Base-by-base conservation (phyloP, 2,888 invertebrate species). In the Acleris laterana region DNA sequence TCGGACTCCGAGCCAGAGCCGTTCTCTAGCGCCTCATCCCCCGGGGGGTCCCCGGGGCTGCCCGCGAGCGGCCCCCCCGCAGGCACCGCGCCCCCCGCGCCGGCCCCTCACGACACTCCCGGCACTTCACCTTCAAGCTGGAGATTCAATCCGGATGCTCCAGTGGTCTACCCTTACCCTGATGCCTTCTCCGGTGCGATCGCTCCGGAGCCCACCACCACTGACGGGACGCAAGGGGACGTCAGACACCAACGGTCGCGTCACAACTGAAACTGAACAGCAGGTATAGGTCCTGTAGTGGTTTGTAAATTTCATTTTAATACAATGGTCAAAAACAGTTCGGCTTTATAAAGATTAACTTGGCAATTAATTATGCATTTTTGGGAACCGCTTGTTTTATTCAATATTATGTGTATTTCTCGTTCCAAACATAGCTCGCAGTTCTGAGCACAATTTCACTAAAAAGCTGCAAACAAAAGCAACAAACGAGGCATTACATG, bases 1-100 rank as follows among this genome's bases (percentile, higher is more conserved):
- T 79, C 88, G 1, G 90, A 89, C 62, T 82, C 82, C 0, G 86
- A 85, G 9, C 77, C 77, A 7, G 70, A 68, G 52, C 56, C 59
- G 22, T 9, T 17, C 16, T 11, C 61, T 38, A 16, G 50, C 20
- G 7, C 48, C 48, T 48, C 17, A 16, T 49, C n/a, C 22, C 20
- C 38, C n/a, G 32, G 42, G 5, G 13, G 19, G 42, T 4, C 11
- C 17, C 53, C n/a, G 16, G 61, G 25, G 7, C n/a, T 16, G 16
- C 11, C 17, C n/a, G 17, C 51, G 38, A 13, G 11, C 11, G 38
- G 42, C 32, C n/a, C 49, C 20, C 48, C 61, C 28, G 46, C 46
- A 19, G 55, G 44, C 19, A 9, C 61, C 51, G 42, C 20, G 28
- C 25, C 42, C 19, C 44, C 42, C 49, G 42, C 46, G 28, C 49